A percentile compares a stretch with the other conserved stretches of the same genome.
phyloP scores from a whole-genome alignment of 2,113 vertebrate species.

The Austrofundulus limnaeus region DNA sequence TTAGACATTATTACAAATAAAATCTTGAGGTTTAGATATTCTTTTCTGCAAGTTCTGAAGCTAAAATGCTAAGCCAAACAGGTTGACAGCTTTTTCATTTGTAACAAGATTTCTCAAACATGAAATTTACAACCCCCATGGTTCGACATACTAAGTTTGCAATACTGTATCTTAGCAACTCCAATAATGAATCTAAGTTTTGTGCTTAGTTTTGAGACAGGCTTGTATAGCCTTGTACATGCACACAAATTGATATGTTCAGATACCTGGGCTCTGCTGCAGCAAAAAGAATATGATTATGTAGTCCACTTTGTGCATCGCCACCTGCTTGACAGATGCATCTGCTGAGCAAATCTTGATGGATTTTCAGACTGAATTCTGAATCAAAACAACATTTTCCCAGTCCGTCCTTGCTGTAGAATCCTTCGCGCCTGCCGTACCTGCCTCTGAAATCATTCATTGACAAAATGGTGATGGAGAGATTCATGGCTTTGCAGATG shows the following conservation, averaged over 20 bases:
- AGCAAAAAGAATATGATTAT: conserved; percentile 70
- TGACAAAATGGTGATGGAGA: conserved; percentile 52
- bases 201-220: conserved; percentile 44
- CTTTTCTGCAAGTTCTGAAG: too few relatives aligned
- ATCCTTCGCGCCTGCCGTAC: conserved; percentile 44
- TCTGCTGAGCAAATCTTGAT: conserved; percentile 79
- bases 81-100: too few relatives aligned
- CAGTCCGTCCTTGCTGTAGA: conserved; percentile 28
- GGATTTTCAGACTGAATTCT: conserved; percentile 73
- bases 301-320: conserved; percentile 64
- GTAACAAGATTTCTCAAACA: too few relatives aligned
- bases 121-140: not conserved
- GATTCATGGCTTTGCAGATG: conserved; percentile 52
- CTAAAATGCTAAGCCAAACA: too few relatives aligned
- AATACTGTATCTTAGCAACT: conserved; percentile 37
- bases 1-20: too few relatives aligned
- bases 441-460: conserved; percentile 55
- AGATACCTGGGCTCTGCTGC: conserved; percentile 44
- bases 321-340: conserved; percentile 73
- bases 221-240: conserved; percentile 11
- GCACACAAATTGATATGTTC: conserved; percentile 13
- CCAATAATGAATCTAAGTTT: conserved; percentile 75
- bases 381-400: conserved; percentile 65
- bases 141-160: conserved; percentile 36
- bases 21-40: too few relatives aligned